phyloP scores from a whole-genome alignment of 2,797 vertebrate genomes.

The Anguilla obscura region DNA sequence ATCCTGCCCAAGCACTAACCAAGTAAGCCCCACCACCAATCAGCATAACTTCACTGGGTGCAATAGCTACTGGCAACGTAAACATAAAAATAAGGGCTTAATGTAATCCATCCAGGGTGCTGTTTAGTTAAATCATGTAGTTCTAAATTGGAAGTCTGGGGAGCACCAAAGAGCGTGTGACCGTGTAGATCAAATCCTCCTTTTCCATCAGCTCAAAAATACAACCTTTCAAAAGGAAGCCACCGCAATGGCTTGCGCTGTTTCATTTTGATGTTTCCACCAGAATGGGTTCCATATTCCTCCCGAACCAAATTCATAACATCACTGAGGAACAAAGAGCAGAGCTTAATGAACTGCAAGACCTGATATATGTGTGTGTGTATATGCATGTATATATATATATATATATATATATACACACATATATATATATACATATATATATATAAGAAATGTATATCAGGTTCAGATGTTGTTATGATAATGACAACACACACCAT shows the following conservation, averaged over 20 bases:
- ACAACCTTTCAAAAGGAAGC: not conserved
- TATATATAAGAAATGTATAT: too few relatives aligned
- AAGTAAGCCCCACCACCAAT: not conserved
- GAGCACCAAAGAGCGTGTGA: not conserved
- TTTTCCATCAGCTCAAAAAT: not conserved
- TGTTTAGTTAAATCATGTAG: not conserved
- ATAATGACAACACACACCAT: not conserved
- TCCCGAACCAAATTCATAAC: not conserved
- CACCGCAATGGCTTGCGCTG: too few relatives aligned
- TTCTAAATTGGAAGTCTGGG: not conserved
- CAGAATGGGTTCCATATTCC: not conserved
- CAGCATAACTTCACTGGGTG: constrained; percentile 4
- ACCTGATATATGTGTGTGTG: not conserved
- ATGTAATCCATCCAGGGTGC: not conserved
- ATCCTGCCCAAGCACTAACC: not conserved
- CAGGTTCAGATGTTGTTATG: not conserved
- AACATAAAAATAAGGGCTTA: not conserved
- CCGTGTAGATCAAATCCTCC: not conserved
- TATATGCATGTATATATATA: too few relatives aligned
- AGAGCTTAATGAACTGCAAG: not conserved
- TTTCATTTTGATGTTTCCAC: not conserved
- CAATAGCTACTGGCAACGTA: not conserved
- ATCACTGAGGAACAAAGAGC: not conserved
- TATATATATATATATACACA: too few relatives aligned
- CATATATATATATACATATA: too few relatives aligned